Conservation (phyloP, 2,797 vertebrate genomes). For the Semotilus atromaculatus region DNA sequence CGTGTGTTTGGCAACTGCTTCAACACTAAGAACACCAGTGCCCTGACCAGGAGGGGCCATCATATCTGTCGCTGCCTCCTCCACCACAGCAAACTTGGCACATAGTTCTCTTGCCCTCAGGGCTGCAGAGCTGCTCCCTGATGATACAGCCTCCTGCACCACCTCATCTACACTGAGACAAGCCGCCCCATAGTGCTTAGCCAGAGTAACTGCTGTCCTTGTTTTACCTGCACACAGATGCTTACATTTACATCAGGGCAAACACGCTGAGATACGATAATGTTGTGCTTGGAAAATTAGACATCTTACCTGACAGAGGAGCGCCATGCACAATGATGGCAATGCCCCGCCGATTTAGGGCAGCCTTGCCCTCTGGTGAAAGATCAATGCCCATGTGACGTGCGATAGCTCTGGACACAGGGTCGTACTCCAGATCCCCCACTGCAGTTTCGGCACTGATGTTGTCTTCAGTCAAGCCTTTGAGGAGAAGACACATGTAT, state of each 20-base stretch:
- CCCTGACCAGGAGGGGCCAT: constrained; percentile 14
- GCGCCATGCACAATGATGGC: constrained; percentile 85
- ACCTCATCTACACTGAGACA: constrained; percentile 81
- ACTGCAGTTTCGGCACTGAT: constrained; percentile 46
- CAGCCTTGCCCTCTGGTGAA: constrained; percentile 71
- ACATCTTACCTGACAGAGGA: constrained; percentile 82
- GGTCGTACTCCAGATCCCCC: constrained; percentile 75
- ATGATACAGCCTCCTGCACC: constrained; percentile 79
- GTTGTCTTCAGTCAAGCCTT: constrained; percentile 55
- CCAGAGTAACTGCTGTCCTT: constrained; percentile 71
- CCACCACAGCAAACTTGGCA: constrained; percentile 69
- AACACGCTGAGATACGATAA: neutral
- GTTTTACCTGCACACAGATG: constrained; percentile 78
- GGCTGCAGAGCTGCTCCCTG: constrained; percentile 70
- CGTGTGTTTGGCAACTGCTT: constrained; percentile 66
- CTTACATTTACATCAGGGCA: neutral
- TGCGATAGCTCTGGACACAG: constrained; percentile 78
- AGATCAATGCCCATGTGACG: constrained; percentile 78
- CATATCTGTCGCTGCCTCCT: constrained; percentile 55
- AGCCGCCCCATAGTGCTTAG: constrained; percentile 75
- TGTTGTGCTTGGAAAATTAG: neutral
- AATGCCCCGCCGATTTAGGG: constrained; percentile 77
- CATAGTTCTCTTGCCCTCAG: constrained; percentile 79
- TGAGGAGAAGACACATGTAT: neutral
- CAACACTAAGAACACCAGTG: constrained; percentile 61